A percentile compares a stretch with the other conserved stretches of the same genome.
phyloP scores from a whole-genome alignment of 64 coral and sea anemone genomes.

The Stichodactyla mertensii region DNA sequence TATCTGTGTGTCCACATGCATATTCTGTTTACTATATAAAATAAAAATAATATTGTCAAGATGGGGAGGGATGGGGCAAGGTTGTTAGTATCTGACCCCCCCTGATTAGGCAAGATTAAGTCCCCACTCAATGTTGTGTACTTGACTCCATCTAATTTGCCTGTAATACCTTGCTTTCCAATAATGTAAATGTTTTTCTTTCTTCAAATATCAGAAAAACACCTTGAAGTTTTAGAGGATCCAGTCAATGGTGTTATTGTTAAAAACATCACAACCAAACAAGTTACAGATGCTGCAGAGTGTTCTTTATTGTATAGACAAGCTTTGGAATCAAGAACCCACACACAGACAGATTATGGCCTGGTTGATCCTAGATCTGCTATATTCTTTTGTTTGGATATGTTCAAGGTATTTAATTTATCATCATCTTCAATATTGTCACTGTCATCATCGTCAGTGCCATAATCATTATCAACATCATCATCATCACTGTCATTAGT shows the following conservation, averaged over 20 bases:
- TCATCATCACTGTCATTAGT: background rate
- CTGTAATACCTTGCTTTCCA: background rate
- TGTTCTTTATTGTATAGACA: constrained; percentile 69
- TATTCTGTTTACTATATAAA: no score
- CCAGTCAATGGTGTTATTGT: constrained; percentile 36
- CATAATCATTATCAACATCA: background rate
- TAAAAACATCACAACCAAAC: constrained; percentile 44
- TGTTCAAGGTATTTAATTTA: constrained; percentile 45
- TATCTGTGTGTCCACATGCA: no score
- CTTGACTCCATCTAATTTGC: background rate
- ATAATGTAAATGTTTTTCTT: background rate
- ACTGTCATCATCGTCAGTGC: background rate
- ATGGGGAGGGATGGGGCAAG: no score
- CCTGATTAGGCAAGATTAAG: no score
- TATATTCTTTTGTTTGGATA: constrained; percentile 60
- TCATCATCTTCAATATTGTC: background rate
- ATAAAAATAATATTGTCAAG: no score
- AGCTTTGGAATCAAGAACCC: constrained; percentile 45
- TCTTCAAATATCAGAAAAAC: constrained; percentile 27
- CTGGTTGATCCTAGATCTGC: constrained; percentile 48
- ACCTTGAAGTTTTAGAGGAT: constrained; percentile 49
- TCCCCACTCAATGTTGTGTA: background rate
- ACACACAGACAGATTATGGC: constrained; percentile 64
- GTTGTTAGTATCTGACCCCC: no score
- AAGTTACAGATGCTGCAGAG: constrained; percentile 68